A percentile compares a stretch with the other conserved stretches of the same genome.
Evolutionary conservation across 2,797 vertebrate species (phyloP).

Genomic region (Chelidonichthys spinosus): DNA sequence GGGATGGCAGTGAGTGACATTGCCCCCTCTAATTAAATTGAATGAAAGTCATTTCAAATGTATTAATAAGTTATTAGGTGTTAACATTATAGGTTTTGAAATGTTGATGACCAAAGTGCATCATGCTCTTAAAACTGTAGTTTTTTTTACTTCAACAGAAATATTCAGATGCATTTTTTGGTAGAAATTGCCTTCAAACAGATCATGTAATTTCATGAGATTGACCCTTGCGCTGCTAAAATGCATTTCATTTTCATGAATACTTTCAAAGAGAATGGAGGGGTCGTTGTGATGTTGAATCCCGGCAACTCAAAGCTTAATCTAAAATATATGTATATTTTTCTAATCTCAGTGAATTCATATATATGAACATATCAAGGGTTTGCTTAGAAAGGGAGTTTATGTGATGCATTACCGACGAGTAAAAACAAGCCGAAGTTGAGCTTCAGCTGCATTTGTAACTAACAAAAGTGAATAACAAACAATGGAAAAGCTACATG

Average conservation of each 20-base stretch:
- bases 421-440: not conserved
- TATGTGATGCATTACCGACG: not conserved
- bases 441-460: not conserved
- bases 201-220: constrained; percentile 14
- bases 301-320: not conserved
- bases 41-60: constrained; percentile 51
- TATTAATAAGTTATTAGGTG: constrained; percentile 23
- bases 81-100: constrained; percentile 9
- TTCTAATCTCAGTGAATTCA: not conserved
- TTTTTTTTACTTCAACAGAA: constrained; percentile 10
- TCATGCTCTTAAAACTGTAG: not conserved
- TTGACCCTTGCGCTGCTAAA: not conserved
- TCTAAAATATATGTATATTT: not conserved
- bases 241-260: constrained; percentile 5
- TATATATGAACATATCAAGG: constrained; percentile 54
- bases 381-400: constrained; percentile 8
- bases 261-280: not conserved
- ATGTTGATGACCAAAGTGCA: constrained; percentile 1
- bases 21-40: not conserved
- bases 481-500: not conserved
- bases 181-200: not conserved
- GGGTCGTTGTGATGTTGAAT: constrained; percentile 6
- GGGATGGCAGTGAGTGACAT: not conserved
- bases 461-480: not conserved
- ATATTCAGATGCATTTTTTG: constrained; percentile 12